Percentiles rank a stretch among this genome's conserved stretches.
phyloP scores from a whole-genome alignment of 1,140 invertebrate genomes.

The Bradynema listronoti region DNA sequence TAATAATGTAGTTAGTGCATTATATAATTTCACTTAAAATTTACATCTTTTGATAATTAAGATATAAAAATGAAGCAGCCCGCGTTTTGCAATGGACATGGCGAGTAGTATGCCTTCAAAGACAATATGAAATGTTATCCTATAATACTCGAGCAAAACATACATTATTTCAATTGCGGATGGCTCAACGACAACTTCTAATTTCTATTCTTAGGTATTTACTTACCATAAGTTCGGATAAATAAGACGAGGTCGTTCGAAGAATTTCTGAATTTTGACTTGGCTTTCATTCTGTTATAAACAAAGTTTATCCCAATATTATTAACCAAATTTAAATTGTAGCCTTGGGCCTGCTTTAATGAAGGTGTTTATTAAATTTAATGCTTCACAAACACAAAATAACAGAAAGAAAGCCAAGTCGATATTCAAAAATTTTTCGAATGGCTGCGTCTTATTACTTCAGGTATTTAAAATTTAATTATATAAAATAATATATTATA shows the following conservation, averaged over 20 bases:
- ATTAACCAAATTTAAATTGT: too few relatives aligned
- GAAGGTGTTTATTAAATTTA: too few relatives aligned
- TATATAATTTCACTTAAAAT: background rate
- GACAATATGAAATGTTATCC: constrained; percentile 22
- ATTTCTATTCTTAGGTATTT: constrained; percentile 35
- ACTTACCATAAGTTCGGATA: background rate
- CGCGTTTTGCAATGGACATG: constrained; percentile 49
- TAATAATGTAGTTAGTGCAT: background rate
- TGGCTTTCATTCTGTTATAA: too few relatives aligned
- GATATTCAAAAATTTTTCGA: too few relatives aligned
- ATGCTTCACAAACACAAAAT: too few relatives aligned
- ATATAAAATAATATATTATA: constrained; percentile 25
- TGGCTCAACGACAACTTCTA: constrained; percentile 39
- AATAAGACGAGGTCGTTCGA: background rate
- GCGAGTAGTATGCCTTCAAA: constrained; percentile 40
- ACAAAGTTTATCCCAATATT: too few relatives aligned
- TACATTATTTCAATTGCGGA: constrained; percentile 30
- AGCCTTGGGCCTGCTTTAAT: too few relatives aligned
- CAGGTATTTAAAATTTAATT: too few relatives aligned
- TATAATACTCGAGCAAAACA: constrained; percentile 16
- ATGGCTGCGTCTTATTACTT: too few relatives aligned
- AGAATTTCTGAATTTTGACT: constrained; percentile 7
- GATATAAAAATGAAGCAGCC: constrained; percentile 50
- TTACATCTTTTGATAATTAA: constrained; percentile 8
- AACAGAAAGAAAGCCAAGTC: too few relatives aligned